phyloP scores from a whole-genome alignment of 2,113 vertebrate genomes.

The Bambusicola thoracicus region DNA sequence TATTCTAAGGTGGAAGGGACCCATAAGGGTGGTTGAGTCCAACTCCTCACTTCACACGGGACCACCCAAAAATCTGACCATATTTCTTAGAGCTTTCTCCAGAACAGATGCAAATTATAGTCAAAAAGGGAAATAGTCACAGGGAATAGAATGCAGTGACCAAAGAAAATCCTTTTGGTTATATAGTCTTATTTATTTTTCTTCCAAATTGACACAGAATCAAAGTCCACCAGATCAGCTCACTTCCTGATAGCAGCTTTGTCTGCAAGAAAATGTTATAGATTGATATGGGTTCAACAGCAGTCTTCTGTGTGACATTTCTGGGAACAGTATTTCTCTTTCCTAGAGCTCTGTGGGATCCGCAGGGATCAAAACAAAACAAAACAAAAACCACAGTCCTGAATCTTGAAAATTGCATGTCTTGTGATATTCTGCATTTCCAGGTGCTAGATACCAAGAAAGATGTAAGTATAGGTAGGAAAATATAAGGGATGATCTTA shows the following conservation, averaged over 20 bases:
- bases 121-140: neutral
- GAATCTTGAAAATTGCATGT: neutral
- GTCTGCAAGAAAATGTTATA: fast-evolving
- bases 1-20: too few species aligned
- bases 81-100: too few species aligned
- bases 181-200: neutral
- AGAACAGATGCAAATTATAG: fast-evolving
- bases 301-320: neutral
- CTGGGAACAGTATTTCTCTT: neutral
- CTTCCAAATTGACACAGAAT: neutral
- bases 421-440: neutral
- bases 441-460: neutral
- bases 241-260: neutral
- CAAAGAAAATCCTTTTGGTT: neutral
- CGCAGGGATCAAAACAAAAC: neutral
- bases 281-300: fast-evolving
- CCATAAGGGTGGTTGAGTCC: too few species aligned
- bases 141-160: neutral
- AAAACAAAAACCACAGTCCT: neutral
- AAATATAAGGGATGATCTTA: neutral
- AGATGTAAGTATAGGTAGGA: neutral
- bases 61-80: too few species aligned
- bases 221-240: neutral
- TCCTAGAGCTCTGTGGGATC: neutral
- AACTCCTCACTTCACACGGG: too few species aligned